Percentiles rank a stretch among this genome's conserved stretches.
These are phyloP conservation scores for Montipora cactus DNA, from an alignment of 64 coral and sea anemone genomes.

Conservation along the genomic window DNA sequence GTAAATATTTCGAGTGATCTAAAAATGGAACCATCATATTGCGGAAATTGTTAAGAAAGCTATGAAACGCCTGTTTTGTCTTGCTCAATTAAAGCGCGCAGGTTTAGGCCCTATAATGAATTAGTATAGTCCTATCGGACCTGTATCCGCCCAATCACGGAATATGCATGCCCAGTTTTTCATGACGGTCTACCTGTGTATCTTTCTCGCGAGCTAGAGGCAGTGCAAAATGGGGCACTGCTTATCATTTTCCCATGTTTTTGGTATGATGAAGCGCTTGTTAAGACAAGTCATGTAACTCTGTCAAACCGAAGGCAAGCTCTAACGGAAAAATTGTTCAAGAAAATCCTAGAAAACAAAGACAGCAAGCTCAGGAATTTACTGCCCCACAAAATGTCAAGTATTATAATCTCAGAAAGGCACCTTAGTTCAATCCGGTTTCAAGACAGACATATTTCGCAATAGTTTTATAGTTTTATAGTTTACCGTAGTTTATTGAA, in stretches of 20 bases:
- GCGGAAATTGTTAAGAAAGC: slow-evolving; percentile 47
- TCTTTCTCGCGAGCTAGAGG: slow-evolving; percentile 17
- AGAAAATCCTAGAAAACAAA: background rate
- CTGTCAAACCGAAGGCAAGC: background rate
- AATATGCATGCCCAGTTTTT: background rate
- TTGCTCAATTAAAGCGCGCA: slow-evolving; percentile 32
- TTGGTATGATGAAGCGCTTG: slow-evolving; percentile 21
- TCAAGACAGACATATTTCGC: background rate
- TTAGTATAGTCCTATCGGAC: slow-evolving; percentile 26
- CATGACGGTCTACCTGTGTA: slow-evolving; percentile 17
- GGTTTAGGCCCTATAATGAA: slow-evolving; percentile 25
- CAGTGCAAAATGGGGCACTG: background rate
- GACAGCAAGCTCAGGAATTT: background rate
- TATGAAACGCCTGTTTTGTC: slow-evolving; percentile 35
- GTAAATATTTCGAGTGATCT: background rate
- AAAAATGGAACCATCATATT: slow-evolving; percentile 39
- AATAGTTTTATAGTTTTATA: background rate
- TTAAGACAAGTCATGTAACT: background rate
- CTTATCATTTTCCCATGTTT: slow-evolving; percentile 31
- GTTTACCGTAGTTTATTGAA: too few species aligned
- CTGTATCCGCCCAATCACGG: slow-evolving; percentile 18
- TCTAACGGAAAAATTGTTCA: background rate
- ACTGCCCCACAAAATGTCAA: background rate
- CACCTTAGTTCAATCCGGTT: background rate
- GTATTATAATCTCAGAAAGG: background rate